Evolutionary conservation across 2,888 invertebrate genomes (phyloP).

Genomic region (Hydrotaea cyrtoneurina): DNA sequence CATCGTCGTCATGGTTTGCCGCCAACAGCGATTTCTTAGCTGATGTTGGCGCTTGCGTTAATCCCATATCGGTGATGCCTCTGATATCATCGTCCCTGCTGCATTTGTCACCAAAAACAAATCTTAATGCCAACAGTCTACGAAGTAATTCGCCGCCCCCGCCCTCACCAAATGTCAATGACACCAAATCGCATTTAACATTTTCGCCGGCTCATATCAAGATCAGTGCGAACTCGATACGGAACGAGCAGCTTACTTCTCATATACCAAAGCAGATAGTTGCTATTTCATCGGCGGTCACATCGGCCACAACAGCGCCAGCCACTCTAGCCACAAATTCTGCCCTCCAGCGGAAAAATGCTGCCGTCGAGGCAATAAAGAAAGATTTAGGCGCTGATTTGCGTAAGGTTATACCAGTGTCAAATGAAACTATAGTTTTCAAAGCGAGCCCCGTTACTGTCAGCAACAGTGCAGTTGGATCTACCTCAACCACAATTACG

Average conservation of each 20-base stretch:
- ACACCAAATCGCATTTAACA: conserved; percentile 85
- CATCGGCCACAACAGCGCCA: conserved; percentile 72
- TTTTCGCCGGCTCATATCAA: conserved; percentile 87
- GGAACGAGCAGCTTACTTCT: conserved; percentile 73
- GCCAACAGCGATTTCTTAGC: conserved; percentile 84
- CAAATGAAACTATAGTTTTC: conserved; percentile 45
- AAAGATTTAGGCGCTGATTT: conserved; percentile 85
- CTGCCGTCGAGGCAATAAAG: conserved; percentile 82
- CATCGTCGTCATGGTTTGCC: conserved; percentile 74
- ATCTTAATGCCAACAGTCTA: conserved; percentile 74
- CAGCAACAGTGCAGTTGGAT: conserved; percentile 57
- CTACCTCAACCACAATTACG: conserved; percentile 58
- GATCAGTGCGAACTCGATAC: conserved; percentile 80
- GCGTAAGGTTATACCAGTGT: conserved; percentile 69
- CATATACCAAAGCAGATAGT: conserved; percentile 77
- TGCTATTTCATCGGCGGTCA: conserved; percentile 72
- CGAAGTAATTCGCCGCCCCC: conserved; percentile 81
- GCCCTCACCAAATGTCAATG: conserved; percentile 84
- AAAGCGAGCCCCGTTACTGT: conserved; percentile 30
- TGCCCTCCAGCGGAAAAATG: conserved; percentile 74
- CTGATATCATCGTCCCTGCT: conserved; percentile 83
- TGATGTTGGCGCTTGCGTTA: conserved; percentile 87
- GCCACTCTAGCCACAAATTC: conserved; percentile 76
- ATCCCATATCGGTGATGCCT: conserved; percentile 95
- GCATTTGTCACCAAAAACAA: conserved; percentile 75